These are phyloP conservation scores for Trialeurodes vaporariorum DNA, from an alignment of 1,140 invertebrate species.

Conservation along the genomic window DNA sequence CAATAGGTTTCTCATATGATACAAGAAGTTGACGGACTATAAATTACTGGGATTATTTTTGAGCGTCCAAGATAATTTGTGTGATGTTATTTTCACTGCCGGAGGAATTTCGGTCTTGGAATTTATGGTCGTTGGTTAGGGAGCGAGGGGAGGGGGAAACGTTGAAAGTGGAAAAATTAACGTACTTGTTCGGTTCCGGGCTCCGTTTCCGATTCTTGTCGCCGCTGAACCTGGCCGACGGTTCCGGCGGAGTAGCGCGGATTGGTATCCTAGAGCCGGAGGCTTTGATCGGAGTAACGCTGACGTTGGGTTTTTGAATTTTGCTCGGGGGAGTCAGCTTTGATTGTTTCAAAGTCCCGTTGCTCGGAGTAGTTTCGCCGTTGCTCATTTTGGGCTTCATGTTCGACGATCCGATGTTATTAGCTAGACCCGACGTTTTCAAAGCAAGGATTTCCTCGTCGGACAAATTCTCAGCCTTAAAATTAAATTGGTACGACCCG, in stretches of 20 bases:
- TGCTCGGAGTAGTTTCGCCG: slow-evolving; percentile 8
- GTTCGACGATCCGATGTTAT: slow-evolving; percentile 9
- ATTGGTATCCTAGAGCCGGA: slow-evolving; percentile 21
- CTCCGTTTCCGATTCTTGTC: background rate
- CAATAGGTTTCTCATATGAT: too few species aligned
- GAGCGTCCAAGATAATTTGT: background rate
- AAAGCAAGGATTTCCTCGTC: slow-evolving; percentile 22
- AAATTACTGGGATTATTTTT: background rate
- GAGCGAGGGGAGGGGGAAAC: background rate
- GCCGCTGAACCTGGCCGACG: background rate
- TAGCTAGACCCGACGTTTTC: slow-evolving; percentile 18
- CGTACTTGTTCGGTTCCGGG: background rate
- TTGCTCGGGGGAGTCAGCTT: slow-evolving; percentile 8
- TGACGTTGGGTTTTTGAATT: slow-evolving; percentile 8
- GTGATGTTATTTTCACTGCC: background rate
- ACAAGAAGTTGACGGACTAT: too few species aligned
- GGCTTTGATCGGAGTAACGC: slow-evolving; percentile 18
- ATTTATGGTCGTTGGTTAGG: background rate
- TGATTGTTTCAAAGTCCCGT: slow-evolving; percentile 13
- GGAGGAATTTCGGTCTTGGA: background rate
- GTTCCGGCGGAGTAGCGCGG: slow-evolving; percentile 9
- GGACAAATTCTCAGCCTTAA: slow-evolving; percentile 20
- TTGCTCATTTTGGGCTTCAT: slow-evolving; percentile 11
- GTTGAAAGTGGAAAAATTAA: background rate
- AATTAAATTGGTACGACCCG: background rate